phyloP scores from a whole-genome alignment of 2,113 vertebrate species.

The Crypturellus undulatus region DNA sequence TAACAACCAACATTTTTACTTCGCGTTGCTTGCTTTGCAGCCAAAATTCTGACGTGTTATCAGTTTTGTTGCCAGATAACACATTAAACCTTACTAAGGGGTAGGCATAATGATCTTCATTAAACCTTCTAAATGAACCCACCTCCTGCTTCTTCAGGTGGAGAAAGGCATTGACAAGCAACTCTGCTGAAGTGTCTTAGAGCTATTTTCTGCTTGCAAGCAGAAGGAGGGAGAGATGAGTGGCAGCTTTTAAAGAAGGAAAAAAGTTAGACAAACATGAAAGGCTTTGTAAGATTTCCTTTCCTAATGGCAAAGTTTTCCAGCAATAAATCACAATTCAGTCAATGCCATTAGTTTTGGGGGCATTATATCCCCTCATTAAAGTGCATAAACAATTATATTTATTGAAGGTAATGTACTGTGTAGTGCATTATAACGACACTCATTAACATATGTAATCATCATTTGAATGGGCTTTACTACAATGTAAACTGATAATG shows the following conservation, averaged over 20 bases:
- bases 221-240: slow-evolving; percentile 75
- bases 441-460: slow-evolving; percentile 90
- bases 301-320: slow-evolving; percentile 83
- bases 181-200: slow-evolving; percentile 64
- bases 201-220: slow-evolving; percentile 75
- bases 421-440: slow-evolving; percentile 86
- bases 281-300: slow-evolving; percentile 78
- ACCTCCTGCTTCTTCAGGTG: slow-evolving; percentile 83
- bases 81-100: slow-evolving; percentile 83
- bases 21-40: slow-evolving; percentile 78
- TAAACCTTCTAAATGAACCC: slow-evolving; percentile 80
- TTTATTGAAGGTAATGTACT: slow-evolving; percentile 91
- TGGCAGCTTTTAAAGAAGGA: slow-evolving; percentile 76
- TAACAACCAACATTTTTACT: slow-evolving; percentile 79
- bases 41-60: slow-evolving; percentile 80
- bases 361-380: slow-evolving; percentile 86
- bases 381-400: slow-evolving; percentile 90
- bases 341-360: slow-evolving; percentile 86
- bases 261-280: slow-evolving; percentile 79
- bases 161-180: slow-evolving; percentile 75
- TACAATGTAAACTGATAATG: slow-evolving; percentile 89
- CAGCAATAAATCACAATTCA: slow-evolving; percentile 86
- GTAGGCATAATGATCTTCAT: slow-evolving; percentile 85
- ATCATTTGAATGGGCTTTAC: slow-evolving; percentile 87
- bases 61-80: slow-evolving; percentile 82